Evolutionary conservation across 2,888 invertebrate species (phyloP).

Genomic region (Papilio demoleus): DNA sequence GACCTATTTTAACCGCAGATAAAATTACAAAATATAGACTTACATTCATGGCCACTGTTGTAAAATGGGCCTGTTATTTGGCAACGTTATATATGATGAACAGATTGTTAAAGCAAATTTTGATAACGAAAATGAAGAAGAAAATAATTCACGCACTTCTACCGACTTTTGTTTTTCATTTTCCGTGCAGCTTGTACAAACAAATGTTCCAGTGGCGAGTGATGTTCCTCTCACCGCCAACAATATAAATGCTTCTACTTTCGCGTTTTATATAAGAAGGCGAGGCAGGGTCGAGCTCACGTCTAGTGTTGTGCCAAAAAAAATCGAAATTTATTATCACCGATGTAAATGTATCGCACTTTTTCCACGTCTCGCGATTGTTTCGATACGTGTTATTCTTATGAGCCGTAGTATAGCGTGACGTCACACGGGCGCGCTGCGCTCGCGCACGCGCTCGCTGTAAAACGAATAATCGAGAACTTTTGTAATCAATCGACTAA

Average conservation of each 20-base stretch:
- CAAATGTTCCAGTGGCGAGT: not conserved
- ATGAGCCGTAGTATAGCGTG: slow-evolving; percentile 55
- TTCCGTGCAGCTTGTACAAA: not conserved
- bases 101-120: not conserved
- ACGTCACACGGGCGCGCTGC: slow-evolving; percentile 36
- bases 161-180: not conserved
- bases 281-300: slow-evolving; percentile 57
- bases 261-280: no score
- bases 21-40: not conserved
- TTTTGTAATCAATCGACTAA: slow-evolving; percentile 74
- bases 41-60: not conserved
- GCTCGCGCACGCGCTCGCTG: slow-evolving; percentile 49
- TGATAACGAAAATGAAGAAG: not conserved
- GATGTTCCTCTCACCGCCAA: slow-evolving; percentile 24
- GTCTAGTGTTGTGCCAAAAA: slow-evolving; percentile 51
- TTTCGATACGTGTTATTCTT: slow-evolving; percentile 51
- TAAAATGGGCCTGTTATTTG: slow-evolving; percentile 16
- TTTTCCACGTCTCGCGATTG: slow-evolving; percentile 43
- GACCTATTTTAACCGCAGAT: not conserved
- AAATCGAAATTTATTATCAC: slow-evolving; percentile 35
- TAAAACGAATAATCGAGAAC: slow-evolving; percentile 52
- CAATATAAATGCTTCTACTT: no score
- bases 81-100: not conserved
- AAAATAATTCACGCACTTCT: not conserved
- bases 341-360: slow-evolving; percentile 44